Evolutionary conservation across 2,888 invertebrate genomes (phyloP).

Genomic region (Ethmia dodecea): DNA sequence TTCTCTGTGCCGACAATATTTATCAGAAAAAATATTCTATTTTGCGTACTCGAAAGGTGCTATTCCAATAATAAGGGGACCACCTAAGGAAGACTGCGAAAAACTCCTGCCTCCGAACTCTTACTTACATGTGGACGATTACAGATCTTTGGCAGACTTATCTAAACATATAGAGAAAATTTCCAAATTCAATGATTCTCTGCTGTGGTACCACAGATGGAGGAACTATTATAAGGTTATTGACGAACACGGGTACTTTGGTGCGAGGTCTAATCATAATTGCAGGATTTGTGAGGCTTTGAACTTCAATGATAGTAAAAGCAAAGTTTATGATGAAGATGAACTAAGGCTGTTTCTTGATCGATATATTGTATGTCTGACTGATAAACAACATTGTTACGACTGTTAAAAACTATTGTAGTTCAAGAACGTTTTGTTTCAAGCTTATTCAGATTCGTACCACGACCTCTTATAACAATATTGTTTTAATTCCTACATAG

Average conservation of each 20-base stretch:
- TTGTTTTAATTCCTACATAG: too few species aligned
- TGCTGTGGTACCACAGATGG: constrained; percentile 77
- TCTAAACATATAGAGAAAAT: constrained; percentile 72
- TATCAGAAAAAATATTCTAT: constrained; percentile 84
- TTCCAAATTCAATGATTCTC: constrained; percentile 41
- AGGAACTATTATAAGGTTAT: constrained; percentile 71
- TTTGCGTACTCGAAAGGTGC: constrained; percentile 79
- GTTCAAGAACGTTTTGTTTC: too few species aligned
- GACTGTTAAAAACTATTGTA: too few species aligned
- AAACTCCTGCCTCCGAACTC: constrained; percentile 79
- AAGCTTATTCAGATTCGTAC: too few species aligned
- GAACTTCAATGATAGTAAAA: constrained; percentile 70
- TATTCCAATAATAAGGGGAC: constrained; percentile 82
- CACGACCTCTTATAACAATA: too few species aligned
- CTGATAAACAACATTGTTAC: too few species aligned
- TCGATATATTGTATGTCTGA: constrained; percentile 13
- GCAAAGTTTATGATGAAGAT: constrained; percentile 33
- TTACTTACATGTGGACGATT: constrained; percentile 78
- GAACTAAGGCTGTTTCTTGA: constrained; percentile 31
- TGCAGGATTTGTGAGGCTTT: constrained; percentile 83
- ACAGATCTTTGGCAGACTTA: constrained; percentile 61
- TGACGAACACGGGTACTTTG: constrained; percentile 84
- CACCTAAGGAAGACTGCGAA: constrained; percentile 60
- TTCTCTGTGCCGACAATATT: constrained; percentile 81
- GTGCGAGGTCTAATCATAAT: constrained; percentile 75